A percentile compares a stretch with the other conserved stretches of the same genome.
phyloP scores from a whole-genome alignment of 2,888 invertebrate genomes.

The Cataglyphis cursor region DNA sequence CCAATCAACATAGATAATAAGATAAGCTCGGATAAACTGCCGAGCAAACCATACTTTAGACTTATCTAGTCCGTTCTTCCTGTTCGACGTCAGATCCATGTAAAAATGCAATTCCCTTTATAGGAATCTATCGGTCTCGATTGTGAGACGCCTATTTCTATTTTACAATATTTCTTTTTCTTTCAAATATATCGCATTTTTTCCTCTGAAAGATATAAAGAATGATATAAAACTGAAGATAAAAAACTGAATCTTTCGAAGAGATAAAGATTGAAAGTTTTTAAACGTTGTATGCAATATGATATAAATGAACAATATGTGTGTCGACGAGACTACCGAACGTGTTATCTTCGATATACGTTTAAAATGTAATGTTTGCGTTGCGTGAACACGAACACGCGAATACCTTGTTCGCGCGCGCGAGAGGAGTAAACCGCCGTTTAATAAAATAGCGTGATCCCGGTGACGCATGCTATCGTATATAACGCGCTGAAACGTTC shows the following conservation, averaged over 20 bases:
- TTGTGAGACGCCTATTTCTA: not conserved
- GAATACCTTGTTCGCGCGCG: constrained; percentile 51
- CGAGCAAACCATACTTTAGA: constrained; percentile 44
- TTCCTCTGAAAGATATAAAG: not conserved
- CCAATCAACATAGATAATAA: constrained; percentile 73
- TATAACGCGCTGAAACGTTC: constrained; percentile 58
- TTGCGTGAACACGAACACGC: constrained; percentile 46
- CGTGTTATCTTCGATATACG: constrained; percentile 45
- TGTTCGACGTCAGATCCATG: constrained; percentile 57
- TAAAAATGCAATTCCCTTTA: constrained; percentile 52
- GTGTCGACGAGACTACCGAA: not conserved
- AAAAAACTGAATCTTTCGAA: not conserved
- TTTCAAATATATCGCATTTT: not conserved
- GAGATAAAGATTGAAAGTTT: not conserved
- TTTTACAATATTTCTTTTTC: not conserved
- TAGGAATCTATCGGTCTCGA: constrained; percentile 27
- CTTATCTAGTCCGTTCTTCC: constrained; percentile 56
- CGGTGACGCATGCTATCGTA: constrained; percentile 55
- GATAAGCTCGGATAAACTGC: constrained; percentile 66
- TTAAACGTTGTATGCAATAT: not conserved
- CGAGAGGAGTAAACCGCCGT: constrained; percentile 55
- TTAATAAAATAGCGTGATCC: constrained; percentile 61
- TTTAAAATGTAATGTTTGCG: constrained; percentile 52
- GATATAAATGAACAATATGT: constrained; percentile 21
- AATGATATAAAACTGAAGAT: too few relatives aligned